These are phyloP conservation scores for Drosophila orosa DNA, from an alignment of 1,140 invertebrate species.

Conservation along the genomic window DNA sequence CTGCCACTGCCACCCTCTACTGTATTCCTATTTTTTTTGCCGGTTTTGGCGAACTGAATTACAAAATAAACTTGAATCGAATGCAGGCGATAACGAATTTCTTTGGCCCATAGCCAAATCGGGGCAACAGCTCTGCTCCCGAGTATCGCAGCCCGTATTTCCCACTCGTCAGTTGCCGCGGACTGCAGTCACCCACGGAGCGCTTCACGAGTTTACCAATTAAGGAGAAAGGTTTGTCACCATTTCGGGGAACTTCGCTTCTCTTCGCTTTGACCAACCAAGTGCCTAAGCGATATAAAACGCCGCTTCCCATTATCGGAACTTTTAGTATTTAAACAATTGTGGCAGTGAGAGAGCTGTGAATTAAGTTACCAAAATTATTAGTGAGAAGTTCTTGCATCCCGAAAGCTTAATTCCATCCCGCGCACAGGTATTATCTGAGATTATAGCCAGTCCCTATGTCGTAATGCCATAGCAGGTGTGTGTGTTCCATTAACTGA, in stretches of 20 bases:
- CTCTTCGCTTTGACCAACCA: slow-evolving; percentile 1
- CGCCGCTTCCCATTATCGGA: background rate
- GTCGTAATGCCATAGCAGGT: slow-evolving; percentile 7
- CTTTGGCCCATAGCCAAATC: slow-evolving; percentile 61
- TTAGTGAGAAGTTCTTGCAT: background rate
- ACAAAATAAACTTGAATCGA: slow-evolving; percentile 78
- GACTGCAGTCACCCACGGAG: slow-evolving; percentile 44
- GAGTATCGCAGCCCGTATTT: slow-evolving; percentile 45
- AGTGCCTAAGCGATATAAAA: background rate
- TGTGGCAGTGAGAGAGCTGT: background rate
- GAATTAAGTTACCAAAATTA: background rate
- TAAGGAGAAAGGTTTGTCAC: slow-evolving; percentile 72
- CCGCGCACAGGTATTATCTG: slow-evolving; percentile 4
- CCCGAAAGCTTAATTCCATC: background rate
- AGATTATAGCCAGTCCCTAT: background rate
- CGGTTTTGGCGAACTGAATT: slow-evolving; percentile 69
- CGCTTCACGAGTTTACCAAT: slow-evolving; percentile 49
- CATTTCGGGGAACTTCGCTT: background rate
- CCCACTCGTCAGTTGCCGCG: slow-evolving; percentile 50
- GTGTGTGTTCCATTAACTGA: slow-evolving; percentile 21
- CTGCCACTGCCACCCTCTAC: slow-evolving; percentile 17
- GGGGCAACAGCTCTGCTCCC: slow-evolving; percentile 30
- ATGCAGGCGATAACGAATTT: slow-evolving; percentile 68
- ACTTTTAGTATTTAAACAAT: background rate
- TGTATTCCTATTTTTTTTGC: slow-evolving; percentile 33